Conservation (phyloP, 2,888 invertebrate genomes). For the Torymus texanus region DNA sequence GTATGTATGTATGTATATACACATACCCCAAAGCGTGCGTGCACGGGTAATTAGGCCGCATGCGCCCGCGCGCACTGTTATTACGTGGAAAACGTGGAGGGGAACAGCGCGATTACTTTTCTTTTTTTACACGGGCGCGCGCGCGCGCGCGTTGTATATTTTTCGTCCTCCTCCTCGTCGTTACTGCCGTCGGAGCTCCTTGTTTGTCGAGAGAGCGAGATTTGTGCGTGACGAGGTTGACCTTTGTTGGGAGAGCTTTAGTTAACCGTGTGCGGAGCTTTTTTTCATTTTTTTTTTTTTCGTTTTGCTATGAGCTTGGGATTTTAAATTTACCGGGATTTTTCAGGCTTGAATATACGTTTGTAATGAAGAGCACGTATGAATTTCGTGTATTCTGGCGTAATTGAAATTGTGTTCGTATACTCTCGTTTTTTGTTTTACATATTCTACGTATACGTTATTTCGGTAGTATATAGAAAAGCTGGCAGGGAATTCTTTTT, state of each 20-base stretch:
- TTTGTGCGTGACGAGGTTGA: constrained; percentile 44
- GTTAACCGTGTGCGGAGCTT: background rate
- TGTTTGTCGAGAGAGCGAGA: constrained; percentile 7
- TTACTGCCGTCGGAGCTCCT: background rate
- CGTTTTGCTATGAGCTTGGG: background rate
- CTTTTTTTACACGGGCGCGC: background rate
- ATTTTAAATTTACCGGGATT: constrained; percentile 8
- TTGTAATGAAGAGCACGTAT: background rate
- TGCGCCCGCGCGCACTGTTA: constrained; percentile 37
- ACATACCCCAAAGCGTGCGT: background rate
- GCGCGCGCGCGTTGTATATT: background rate
- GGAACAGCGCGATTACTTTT: constrained; percentile 45
- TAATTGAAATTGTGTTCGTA: too few species aligned
- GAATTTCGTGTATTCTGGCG: too few species aligned
- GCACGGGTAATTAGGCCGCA: constrained; percentile 59
- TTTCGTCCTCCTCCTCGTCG: too few species aligned
- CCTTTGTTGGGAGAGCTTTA: constrained; percentile 31
- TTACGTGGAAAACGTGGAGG: constrained; percentile 40
- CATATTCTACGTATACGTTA: too few species aligned
- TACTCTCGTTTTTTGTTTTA: background rate
- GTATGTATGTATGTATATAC: background rate
- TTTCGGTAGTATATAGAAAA: too few species aligned
- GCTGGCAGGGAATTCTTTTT: too few species aligned
- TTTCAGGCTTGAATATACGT: background rate
- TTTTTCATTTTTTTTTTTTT: too few species aligned